These are phyloP conservation scores for Microctenopoma lineatum DNA, from an alignment of 2,797 vertebrate genomes.

Conservation along the genomic window DNA sequence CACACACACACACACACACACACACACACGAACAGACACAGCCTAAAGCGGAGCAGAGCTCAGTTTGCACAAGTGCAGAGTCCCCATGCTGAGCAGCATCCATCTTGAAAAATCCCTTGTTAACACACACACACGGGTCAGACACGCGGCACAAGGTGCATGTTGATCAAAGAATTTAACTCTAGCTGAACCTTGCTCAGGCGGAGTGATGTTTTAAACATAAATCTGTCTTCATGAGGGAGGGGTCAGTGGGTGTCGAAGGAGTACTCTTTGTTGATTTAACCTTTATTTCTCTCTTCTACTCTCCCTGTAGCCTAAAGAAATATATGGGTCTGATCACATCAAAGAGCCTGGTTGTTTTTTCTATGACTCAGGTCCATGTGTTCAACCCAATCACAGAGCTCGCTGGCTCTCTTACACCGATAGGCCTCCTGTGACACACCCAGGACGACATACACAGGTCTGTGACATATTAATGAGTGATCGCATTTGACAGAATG, in stretches of 20 bases:
- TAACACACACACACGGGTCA: constrained; percentile 46
- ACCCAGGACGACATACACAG: constrained; percentile 26
- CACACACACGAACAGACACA: too few relatives aligned
- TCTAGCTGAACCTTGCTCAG: constrained; percentile 60
- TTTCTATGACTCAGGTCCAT: constrained; percentile 40
- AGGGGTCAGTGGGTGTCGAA: constrained; percentile 9
- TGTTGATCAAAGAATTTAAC: constrained; percentile 74
- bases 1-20: constrained; percentile 20
- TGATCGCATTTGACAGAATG: constrained; percentile 58
- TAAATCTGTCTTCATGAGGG: constrained; percentile 35
- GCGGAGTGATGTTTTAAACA: constrained; percentile 67
- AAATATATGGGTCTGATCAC: constrained; percentile 27
- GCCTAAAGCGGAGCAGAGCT: constrained; percentile 42
- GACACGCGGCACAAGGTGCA: constrained; percentile 37
- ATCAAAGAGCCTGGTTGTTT: constrained; percentile 21
- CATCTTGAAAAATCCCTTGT: constrained; percentile 32
- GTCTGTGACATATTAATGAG: constrained; percentile 71
- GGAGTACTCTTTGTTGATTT: constrained; percentile 38
- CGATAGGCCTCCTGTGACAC: constrained; percentile 30
- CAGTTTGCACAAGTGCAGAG: constrained; percentile 15
- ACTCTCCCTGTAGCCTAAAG: neutral
- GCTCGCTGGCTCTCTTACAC: constrained; percentile 30
- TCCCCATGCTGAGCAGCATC: constrained; percentile 48
- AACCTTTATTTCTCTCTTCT: constrained; percentile 23
- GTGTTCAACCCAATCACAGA: constrained; percentile 56